phyloP scores from a whole-genome alignment of 2,888 invertebrate species.

The Parascotia fuliginaria region DNA sequence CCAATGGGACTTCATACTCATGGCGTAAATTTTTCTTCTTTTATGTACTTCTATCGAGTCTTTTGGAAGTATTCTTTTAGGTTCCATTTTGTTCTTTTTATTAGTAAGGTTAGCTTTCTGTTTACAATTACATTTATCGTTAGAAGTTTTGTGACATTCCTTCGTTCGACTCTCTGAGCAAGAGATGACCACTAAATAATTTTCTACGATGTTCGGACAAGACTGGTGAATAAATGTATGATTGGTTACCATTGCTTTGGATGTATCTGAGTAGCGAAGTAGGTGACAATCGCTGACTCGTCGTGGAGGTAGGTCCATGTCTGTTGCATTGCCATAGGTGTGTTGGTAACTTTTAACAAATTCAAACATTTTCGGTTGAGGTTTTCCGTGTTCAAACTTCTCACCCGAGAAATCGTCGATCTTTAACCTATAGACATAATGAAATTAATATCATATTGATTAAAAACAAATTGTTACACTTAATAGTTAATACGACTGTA shows the following conservation, averaged over 20 bases:
- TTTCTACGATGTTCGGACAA: conserved; percentile 65
- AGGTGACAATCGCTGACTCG: too few relatives aligned
- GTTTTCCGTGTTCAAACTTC: conserved; percentile 48
- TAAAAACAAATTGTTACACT: too few relatives aligned
- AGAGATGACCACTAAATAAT: too few relatives aligned
- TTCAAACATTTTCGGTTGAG: conserved; percentile 54
- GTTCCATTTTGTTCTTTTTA: too few relatives aligned
- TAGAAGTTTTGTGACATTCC: too few relatives aligned
- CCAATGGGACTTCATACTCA: conserved; percentile 60
- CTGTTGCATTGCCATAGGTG: conserved; percentile 64
- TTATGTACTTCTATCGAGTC: conserved; percentile 72
- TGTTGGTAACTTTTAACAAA: conserved; percentile 68
- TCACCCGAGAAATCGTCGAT: conserved; percentile 55
- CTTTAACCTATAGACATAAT: conserved; percentile 62
- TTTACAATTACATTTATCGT: too few relatives aligned
- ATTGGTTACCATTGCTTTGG: conserved; percentile 43
- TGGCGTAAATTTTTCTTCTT: conserved; percentile 61
- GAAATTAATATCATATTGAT: too few relatives aligned
- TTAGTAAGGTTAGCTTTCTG: too few relatives aligned
- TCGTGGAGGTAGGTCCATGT: conserved; percentile 60
- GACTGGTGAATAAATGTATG: conserved; percentile 60
- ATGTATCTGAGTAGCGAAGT: conserved; percentile 54
- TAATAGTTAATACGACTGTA: too few relatives aligned
- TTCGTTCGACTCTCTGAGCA: too few relatives aligned
- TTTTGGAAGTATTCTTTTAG: conserved; percentile 59